Base-by-base conservation (phyloP, 1,140 invertebrate genomes). In the Scaptomyza hsui region DNA sequence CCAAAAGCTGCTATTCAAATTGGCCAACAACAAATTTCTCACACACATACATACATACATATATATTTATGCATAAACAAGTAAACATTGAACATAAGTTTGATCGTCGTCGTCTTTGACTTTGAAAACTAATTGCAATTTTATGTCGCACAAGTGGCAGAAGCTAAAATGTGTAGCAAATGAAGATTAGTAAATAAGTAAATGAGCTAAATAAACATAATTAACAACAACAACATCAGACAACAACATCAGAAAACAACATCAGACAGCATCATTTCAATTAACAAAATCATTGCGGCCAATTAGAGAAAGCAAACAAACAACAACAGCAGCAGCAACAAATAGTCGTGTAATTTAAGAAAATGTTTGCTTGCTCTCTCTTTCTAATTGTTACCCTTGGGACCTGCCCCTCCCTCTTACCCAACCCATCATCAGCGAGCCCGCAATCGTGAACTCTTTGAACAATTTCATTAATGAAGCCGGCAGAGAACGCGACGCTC, bases 231-330 rank as follows among this genome's bases (percentile, higher is more conserved):
- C 19, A 45, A 15, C 51, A 55, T 9, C 35, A 15, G 10, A 13
- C n/a, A 47, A n/a, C 0, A 45, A 16, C 15, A n/a, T 6, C 49
- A 52, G 49, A 21, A 65, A 56, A 74, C 56, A 42, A 21, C 37
- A 52, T 41, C 32, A 37, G 39, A 42, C 65, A 49, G 65, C 57
- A 70, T 73, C 57, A 70, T 70, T 73, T 70, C 59, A 73, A 73
- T 81, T 81, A 82, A 82, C 69, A 78, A 81, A 82, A 70, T 78
- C 78, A 81, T 82, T 63, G 78, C 72, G 79, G 75, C 72, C 79
- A 81, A 81, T 81, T 81, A 81, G 78, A 78, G 64, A 82, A 73
- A 78, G 74, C 77, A 65, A 82, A 78, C 60, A 65, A 16, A 78
- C 60, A 65, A 13, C 51, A 65, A 19, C 56, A 57, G 19, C 19